Evolutionary conservation across 2,797 vertebrate species (phyloP).

Genomic region (Pogoniulus pusillus): DNA sequence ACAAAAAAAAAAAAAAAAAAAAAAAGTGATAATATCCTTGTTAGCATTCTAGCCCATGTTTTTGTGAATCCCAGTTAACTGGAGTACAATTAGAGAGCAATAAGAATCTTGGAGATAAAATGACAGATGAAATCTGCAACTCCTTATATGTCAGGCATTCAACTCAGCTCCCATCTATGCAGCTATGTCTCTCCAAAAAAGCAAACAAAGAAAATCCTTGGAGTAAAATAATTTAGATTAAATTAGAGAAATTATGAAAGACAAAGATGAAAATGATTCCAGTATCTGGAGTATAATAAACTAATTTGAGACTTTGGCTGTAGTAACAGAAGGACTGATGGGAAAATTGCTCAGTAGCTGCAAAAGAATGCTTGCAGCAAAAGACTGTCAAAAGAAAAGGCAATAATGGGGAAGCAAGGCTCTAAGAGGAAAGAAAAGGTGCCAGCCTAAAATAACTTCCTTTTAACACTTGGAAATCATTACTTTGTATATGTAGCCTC

Average conservation of each 20-base stretch:
- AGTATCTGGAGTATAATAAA: background rate
- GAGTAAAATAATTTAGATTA: background rate
- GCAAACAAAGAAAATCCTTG: background rate
- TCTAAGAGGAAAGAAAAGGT: background rate
- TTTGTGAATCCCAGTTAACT: background rate
- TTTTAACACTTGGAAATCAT: background rate
- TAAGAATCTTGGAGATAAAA: background rate
- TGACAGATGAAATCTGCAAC: background rate
- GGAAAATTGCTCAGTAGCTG: background rate
- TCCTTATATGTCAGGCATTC: background rate
- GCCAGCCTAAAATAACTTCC: background rate
- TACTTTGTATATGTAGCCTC: background rate
- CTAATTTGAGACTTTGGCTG: background rate
- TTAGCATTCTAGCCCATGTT: background rate
- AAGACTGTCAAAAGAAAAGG: background rate
- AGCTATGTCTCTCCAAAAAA: background rate
- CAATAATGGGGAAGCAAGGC: background rate
- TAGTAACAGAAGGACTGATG: background rate
- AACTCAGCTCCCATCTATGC: background rate
- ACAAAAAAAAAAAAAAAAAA: background rate
- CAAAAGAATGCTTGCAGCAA: background rate
- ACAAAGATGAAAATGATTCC: background rate
- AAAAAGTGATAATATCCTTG: background rate
- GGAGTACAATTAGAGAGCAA: background rate
- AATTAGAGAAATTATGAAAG: background rate